Evolutionary conservation across 2,888 invertebrate genomes (phyloP), one percentile per base, ranked within the genome.

Genomic region (Heliothis peltigera): DNA sequence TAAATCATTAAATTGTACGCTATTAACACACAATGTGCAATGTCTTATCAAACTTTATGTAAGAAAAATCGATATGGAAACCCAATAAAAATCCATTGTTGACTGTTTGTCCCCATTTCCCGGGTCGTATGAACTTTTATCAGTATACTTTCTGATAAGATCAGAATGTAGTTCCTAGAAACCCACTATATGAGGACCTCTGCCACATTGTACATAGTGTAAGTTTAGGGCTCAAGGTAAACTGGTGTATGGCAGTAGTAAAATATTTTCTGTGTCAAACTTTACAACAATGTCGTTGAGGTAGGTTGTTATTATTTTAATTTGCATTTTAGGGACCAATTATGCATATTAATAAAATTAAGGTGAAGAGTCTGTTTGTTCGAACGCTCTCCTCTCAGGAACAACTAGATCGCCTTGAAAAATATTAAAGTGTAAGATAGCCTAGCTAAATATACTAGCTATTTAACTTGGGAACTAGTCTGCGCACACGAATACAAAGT

Each of bases 61-160:
- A 39, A 39, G n/a, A 39, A 39, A 39, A 39, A n/a, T 39, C 39
- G 39, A n/a, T 42, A 42, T 44, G 22, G 42, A 10, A 52, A 48
- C 10, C 35, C 4, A 46, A 57, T 53, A 57, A 46, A 17, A 42
- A 35, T 6, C 18, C 7, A 21, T 21, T 17, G 47, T 10, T 12
- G 8, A 39, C 39, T n/a, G 39, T n/a, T 6, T 55, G 55, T 52
- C 68, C 68, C 18, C 42, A 12, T 64, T 64, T 42, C 25, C 10
- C 5, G 10, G 18, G 17, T 7, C 25, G 43, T n/a, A 47, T 56
- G 64, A 64, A 56, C 19, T 47, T 15, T 56, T 60, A 65, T 60
- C 59, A 60, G 19, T 8, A 42, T 43, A 19, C 18, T 46, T 15
- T 15, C 44, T 44, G 65, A 67, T 67, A 51, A 64, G 49, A 64